phyloP scores from a whole-genome alignment of 2,888 invertebrate species.

The Diogma glabrata region DNA sequence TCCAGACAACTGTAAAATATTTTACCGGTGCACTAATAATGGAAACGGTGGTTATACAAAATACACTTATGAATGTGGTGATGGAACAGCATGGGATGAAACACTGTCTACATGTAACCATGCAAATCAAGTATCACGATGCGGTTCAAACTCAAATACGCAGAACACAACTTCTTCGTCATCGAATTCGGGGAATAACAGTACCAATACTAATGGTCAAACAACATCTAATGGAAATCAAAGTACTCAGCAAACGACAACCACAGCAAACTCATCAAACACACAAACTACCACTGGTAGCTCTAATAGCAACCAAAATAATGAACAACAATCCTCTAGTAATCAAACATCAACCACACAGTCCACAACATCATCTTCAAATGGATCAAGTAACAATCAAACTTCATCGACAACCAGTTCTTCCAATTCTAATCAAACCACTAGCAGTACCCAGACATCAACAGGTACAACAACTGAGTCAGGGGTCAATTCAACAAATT shows the following conservation, averaged over 20 bases:
- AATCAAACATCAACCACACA: not conserved
- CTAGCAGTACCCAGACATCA: no score
- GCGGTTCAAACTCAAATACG: constrained; percentile 28
- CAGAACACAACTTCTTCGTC: not conserved
- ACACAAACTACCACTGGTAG: constrained; percentile 11
- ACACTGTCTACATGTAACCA: constrained; percentile 41
- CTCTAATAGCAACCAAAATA: no score
- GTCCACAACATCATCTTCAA: not conserved
- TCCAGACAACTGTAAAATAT: constrained; percentile 41
- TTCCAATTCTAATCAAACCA: not conserved
- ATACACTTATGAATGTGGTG: constrained; percentile 43
- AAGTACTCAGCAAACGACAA: constrained; percentile 10
- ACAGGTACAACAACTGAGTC: not conserved
- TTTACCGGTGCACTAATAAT: constrained; percentile 43
- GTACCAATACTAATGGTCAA: no score
- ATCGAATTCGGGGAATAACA: no score
- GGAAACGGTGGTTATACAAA: constrained; percentile 35
- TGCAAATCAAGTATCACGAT: constrained; percentile 28
- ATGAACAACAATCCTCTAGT: no score
- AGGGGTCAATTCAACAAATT: constrained; percentile 9
- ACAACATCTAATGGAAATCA: no score
- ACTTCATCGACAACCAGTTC: not conserved
- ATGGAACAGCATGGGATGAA: constrained; percentile 47
- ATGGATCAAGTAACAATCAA: not conserved
- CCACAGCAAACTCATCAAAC: constrained; percentile 11